These are phyloP conservation scores for Psephotus haematonotus DNA, from an alignment of 2,113 vertebrate species.

Conservation along the genomic window DNA sequence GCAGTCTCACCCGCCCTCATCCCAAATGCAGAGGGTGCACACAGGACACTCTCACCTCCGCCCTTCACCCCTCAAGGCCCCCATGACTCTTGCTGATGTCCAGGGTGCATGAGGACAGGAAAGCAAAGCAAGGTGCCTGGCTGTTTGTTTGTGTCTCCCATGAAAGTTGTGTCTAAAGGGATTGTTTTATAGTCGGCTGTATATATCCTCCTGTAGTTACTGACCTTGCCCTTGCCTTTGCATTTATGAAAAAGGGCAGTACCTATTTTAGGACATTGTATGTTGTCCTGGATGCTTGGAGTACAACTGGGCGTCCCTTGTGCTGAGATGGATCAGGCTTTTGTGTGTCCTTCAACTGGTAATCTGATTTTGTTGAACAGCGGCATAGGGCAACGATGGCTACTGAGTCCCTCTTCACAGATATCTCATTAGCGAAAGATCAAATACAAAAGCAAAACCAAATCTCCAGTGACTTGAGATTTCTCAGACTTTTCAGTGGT, in stretches of 20 bases:
- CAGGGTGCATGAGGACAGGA: background rate
- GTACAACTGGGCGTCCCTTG: background rate
- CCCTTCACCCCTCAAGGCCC: background rate
- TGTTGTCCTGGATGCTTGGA: background rate
- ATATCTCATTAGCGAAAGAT: background rate
- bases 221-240: conserved; percentile 43
- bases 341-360: background rate
- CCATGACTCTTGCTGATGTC: background rate
- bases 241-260: conserved; percentile 49
- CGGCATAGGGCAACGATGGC: background rate
- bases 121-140: background rate
- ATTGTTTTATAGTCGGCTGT: conserved; percentile 44
- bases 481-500: conserved; percentile 38
- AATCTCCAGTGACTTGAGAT: conserved; percentile 37
- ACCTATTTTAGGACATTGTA: background rate
- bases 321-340: conserved; percentile 16
- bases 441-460: conserved; percentile 50
- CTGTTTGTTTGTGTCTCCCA: conserved; percentile 24
- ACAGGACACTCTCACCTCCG: background rate
- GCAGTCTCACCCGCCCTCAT: background rate
- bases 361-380: background rate
- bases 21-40: background rate
- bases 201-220: conserved; percentile 39
- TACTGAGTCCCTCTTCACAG: conserved; percentile 13
- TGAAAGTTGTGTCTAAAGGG: conserved; percentile 34